Evolutionary conservation across 2,113 vertebrate genomes (phyloP).

Genomic region (Hippoglossus stenolepis): DNA sequence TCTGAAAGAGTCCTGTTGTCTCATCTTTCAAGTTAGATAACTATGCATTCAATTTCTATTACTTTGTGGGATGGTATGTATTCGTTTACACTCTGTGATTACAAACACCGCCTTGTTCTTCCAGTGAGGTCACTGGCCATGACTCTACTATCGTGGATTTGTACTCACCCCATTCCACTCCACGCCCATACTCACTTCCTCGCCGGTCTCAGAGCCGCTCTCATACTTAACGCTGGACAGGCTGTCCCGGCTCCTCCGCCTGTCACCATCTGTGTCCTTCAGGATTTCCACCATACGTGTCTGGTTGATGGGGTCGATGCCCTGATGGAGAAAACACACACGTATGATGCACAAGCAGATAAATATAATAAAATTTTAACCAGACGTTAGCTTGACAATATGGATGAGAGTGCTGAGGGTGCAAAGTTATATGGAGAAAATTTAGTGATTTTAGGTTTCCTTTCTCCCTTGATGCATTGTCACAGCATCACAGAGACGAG

Average conservation of each 20-base stretch:
- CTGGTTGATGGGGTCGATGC: slow-evolving; percentile 94
- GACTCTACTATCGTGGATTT: slow-evolving; percentile 82
- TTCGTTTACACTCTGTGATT: slow-evolving; percentile 46
- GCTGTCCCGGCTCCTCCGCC: slow-evolving; percentile 86
- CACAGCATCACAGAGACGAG: slow-evolving; percentile 21
- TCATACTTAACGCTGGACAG: slow-evolving; percentile 94
- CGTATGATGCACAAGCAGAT: background rate
- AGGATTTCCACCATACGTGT: slow-evolving; percentile 96
- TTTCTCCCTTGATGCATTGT: slow-evolving; percentile 18
- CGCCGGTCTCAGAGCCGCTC: slow-evolving; percentile 90
- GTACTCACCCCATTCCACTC: slow-evolving; percentile 99
- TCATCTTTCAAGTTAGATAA: background rate
- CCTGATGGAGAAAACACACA: slow-evolving; percentile 78
- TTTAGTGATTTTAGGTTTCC: slow-evolving; percentile 16
- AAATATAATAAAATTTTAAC: background rate
- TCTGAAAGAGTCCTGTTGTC: background rate
- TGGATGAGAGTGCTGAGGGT: slow-evolving; percentile 1
- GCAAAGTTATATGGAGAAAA: slow-evolving; percentile 38
- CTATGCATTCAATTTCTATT: background rate
- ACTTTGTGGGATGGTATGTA: slow-evolving; percentile 11
- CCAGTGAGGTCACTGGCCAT: slow-evolving; percentile 34
- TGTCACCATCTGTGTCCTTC: slow-evolving; percentile 90
- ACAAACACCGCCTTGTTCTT: slow-evolving; percentile 39
- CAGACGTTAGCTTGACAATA: background rate
- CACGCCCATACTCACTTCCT: slow-evolving; percentile 98